These are phyloP conservation scores for Pseudorectes ferrugineus DNA, from an alignment of 2,113 vertebrate species.

Conservation along the genomic window DNA sequence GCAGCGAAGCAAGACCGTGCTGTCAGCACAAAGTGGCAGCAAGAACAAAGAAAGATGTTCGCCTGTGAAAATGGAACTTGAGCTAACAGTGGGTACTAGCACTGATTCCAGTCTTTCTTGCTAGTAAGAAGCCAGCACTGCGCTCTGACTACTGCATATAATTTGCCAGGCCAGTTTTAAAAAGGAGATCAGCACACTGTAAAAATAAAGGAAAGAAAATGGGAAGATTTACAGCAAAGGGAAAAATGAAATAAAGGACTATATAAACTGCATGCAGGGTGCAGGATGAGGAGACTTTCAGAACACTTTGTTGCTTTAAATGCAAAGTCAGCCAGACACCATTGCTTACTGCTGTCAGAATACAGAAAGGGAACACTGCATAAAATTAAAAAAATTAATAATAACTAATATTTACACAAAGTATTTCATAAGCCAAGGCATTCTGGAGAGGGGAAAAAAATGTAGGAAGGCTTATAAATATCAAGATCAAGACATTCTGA, in stretches of 20 bases:
- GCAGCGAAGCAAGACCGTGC: background rate
- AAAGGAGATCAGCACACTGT: background rate
- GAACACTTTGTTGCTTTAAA: background rate
- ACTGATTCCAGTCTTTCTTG: background rate
- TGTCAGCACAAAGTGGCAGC: background rate
- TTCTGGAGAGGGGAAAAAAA: background rate
- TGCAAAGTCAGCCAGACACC: background rate
- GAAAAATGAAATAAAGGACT: background rate
- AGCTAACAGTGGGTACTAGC: background rate
- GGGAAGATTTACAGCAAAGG: background rate
- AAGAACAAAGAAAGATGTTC: background rate
- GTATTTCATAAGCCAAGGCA: background rate
- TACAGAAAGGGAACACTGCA: background rate
- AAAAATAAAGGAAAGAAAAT: background rate
- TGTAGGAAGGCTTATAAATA: background rate
- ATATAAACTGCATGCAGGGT: background rate
- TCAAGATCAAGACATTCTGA: background rate
- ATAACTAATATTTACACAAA: background rate
- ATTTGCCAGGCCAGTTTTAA: background rate
- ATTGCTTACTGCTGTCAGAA: background rate
- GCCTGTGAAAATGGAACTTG: background rate
- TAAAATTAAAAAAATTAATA: background rate
- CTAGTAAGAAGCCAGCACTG: background rate
- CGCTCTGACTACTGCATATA: background rate
- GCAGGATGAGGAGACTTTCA: background rate